Evolutionary conservation across 1,140 invertebrate species (phyloP).

Genomic region (Ceratina australensis): DNA sequence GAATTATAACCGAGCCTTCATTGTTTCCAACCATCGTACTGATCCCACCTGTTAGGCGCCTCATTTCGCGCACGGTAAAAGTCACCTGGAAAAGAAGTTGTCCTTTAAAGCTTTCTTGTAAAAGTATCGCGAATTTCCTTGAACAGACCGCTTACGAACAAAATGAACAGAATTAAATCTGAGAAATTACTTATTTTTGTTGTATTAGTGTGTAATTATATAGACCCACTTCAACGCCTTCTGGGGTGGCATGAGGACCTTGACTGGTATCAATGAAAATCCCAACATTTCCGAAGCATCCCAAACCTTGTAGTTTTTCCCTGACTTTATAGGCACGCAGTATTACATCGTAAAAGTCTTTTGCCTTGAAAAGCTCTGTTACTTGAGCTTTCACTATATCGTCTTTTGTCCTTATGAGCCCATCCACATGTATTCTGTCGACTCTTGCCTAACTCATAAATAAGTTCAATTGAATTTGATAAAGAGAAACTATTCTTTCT

Average conservation of each 20-base stretch:
- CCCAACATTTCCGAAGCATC: conserved; percentile 90
- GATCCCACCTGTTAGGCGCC: conserved; percentile 87
- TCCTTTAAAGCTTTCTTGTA: conserved; percentile 10
- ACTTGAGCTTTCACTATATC: conserved; percentile 88
- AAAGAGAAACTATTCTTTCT: neutral
- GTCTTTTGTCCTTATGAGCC: conserved; percentile 89
- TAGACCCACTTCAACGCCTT: conserved; percentile 87
- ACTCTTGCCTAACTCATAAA: conserved; percentile 83
- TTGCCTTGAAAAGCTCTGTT: conserved; percentile 86
- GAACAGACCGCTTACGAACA: neutral
- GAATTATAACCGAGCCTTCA: conserved; percentile 88
- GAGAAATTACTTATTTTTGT: conserved; percentile 65
- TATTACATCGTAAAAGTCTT: conserved; percentile 84
- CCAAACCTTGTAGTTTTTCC: conserved; percentile 86
- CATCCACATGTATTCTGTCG: conserved; percentile 89
- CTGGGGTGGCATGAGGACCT: conserved; percentile 84
- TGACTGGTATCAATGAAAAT: conserved; percentile 91
- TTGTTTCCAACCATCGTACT: conserved; percentile 92
- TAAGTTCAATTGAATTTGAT: neutral
- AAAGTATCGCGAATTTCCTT: neutral
- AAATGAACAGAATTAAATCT: conserved; percentile 48
- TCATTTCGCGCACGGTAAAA: conserved; percentile 89
- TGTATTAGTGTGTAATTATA: conserved; percentile 64
- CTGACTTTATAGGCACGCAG: conserved; percentile 83
- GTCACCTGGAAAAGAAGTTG: conserved; percentile 82